phyloP scores from a whole-genome alignment of 2,797 vertebrate species.

The Tragelaphus oryx region DNA sequence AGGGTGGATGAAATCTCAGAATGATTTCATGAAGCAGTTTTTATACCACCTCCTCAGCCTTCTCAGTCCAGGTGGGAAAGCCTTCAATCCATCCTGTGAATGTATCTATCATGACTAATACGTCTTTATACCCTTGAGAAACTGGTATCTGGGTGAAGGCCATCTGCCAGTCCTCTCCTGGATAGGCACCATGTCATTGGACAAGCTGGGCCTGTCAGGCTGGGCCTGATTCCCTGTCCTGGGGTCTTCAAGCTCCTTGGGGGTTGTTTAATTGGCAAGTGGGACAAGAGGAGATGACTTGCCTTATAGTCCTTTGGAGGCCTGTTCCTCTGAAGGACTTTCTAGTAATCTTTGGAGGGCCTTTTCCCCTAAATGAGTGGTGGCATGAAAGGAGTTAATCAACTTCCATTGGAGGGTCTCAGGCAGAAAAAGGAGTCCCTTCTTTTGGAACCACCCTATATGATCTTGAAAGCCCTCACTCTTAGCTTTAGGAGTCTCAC shows the following conservation, averaged over 20 bases:
- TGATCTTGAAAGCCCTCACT: neutral
- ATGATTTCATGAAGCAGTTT: neutral
- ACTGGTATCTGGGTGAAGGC: neutral
- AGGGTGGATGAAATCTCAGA: neutral
- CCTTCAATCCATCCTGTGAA: neutral
- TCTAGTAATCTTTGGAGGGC: neutral
- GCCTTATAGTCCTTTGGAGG: neutral
- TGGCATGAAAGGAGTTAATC: neutral
- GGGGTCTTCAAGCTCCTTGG: neutral
- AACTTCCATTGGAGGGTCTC: neutral
- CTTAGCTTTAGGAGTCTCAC: neutral
- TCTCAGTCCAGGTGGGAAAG: accelerated
- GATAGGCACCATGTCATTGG: neutral
- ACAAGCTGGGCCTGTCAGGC: neutral
- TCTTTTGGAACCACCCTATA: neutral
- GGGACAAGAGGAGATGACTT: neutral
- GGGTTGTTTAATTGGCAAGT: neutral
- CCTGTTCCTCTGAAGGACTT: neutral
- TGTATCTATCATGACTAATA: neutral
- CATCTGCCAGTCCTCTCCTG: neutral
- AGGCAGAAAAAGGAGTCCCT: neutral
- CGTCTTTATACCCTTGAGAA: neutral
- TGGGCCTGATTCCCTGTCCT: neutral
- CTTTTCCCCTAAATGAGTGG: neutral
- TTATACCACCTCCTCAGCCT: neutral